Evolutionary conservation across 2,797 vertebrate species (phyloP).

Genomic region (Lateolabrax maculatus): DNA sequence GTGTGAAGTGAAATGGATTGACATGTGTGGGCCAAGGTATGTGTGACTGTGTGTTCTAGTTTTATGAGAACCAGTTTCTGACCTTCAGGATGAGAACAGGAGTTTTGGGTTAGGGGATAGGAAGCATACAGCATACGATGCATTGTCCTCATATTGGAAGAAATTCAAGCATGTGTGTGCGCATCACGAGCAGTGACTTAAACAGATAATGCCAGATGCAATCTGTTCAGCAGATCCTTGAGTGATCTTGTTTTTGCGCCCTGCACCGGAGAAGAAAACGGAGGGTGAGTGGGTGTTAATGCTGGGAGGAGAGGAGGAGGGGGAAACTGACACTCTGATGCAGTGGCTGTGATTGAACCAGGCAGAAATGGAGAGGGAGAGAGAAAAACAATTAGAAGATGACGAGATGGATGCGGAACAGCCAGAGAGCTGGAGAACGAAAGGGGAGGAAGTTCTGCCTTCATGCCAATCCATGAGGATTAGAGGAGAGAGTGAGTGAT

Average conservation of each 20-base stretch:
- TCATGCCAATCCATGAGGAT: slow-evolving; percentile 37
- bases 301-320: slow-evolving; percentile 12
- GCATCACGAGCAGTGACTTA: slow-evolving; percentile 13
- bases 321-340: slow-evolving; percentile 12
- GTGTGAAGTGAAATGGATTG: slow-evolving; percentile 61
- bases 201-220: slow-evolving; percentile 48
- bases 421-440: slow-evolving; percentile 1
- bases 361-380: slow-evolving; percentile 40
- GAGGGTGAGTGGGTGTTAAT: slow-evolving; percentile 29
- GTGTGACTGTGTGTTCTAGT: slow-evolving; percentile 1
- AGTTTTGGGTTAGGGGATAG: not conserved
- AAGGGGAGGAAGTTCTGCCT: slow-evolving; percentile 31
- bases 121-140: not conserved
- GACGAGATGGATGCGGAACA: slow-evolving; percentile 29
- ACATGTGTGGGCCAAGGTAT: slow-evolving; percentile 26
- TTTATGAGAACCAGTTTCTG: slow-evolving; percentile 8
- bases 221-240: slow-evolving; percentile 25
- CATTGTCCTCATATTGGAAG: not conserved
- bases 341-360: slow-evolving; percentile 27
- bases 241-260: slow-evolving; percentile 38
- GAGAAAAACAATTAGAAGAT: slow-evolving; percentile 51
- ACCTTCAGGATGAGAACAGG: slow-evolving; percentile 21
- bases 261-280: slow-evolving; percentile 10
- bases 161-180: not conserved
- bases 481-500: slow-evolving; percentile 39